Evolutionary conservation across 2,888 invertebrate genomes (phyloP).

Genomic region (Drosophila stalkeri): DNA sequence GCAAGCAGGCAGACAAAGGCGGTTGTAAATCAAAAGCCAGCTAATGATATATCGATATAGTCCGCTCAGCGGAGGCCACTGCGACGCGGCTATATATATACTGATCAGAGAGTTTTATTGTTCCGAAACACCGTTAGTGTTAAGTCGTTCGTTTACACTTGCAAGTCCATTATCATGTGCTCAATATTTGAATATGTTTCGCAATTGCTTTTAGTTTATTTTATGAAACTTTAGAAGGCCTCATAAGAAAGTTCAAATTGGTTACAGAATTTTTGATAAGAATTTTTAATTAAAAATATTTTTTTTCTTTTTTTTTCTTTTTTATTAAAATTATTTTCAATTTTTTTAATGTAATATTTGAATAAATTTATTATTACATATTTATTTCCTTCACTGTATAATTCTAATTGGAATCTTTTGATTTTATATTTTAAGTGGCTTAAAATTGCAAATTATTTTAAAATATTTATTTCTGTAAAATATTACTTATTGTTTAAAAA

Average conservation of each 20-base stretch:
- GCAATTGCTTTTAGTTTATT: not conserved
- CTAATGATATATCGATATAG: conserved; percentile 80
- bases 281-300: no score
- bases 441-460: not conserved
- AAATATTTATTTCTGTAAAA: no score
- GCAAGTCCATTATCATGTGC: conserved; percentile 32
- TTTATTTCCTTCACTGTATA: no score
- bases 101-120: conserved; percentile 66
- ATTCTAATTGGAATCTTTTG: not conserved
- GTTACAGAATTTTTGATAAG: not conserved
- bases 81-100: conserved; percentile 56
- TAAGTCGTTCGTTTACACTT: conserved; percentile 51
- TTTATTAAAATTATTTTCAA: no score
- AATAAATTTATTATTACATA: no score
- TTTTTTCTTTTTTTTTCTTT: not conserved
- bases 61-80: conserved; percentile 39
- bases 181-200: conserved; percentile 9
- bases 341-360: no score
- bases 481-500: no score
- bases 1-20: conserved; percentile 67
- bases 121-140: conserved; percentile 63
- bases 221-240: not conserved
- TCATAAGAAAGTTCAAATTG: not conserved
- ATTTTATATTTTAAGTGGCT: not conserved
- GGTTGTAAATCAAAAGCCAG: conserved; percentile 78